Evolutionary conservation across 2,113 vertebrate genomes (phyloP).

Genomic region (Hemichromis elongatus): DNA sequence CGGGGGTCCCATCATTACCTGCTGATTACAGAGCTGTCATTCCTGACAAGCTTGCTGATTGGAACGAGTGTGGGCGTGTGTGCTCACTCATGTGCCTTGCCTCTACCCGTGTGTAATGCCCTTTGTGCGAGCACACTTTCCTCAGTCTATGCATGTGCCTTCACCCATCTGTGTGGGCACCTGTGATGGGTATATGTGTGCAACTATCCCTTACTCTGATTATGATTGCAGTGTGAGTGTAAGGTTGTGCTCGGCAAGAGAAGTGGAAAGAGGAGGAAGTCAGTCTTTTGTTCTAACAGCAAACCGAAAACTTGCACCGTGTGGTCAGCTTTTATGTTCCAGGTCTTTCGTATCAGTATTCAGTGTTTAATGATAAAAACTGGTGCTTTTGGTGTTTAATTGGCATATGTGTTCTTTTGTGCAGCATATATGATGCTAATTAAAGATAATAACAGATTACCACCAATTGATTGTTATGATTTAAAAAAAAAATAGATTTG

Average conservation of each 20-base stretch:
- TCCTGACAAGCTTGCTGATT: slow-evolving; percentile 50
- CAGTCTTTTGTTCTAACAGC: slow-evolving; percentile 18
- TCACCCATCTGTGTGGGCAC: slow-evolving; percentile 31
- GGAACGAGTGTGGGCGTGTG: slow-evolving; percentile 13
- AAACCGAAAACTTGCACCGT: neutral
- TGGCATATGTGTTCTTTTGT: slow-evolving; percentile 3
- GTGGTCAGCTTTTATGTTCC: neutral
- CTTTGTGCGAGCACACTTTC: neutral
- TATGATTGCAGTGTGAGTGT: slow-evolving; percentile 42
- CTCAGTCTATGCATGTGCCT: neutral
- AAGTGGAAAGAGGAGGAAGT: neutral
- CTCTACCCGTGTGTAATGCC: neutral
- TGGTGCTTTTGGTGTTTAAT: slow-evolving; percentile 19
- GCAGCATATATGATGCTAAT: neutral
- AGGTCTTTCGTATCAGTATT: neutral
- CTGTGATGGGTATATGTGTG: neutral
- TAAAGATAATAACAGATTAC: slow-evolving; percentile 14
- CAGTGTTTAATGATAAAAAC: slow-evolving; percentile 10
- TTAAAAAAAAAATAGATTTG: neutral
- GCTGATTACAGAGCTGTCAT: slow-evolving; percentile 65
- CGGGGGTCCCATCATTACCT: slow-evolving; percentile 45
- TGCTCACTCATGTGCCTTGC: neutral
- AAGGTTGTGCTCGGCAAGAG: neutral
- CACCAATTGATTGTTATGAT: neutral
- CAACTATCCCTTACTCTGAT: slow-evolving; percentile 39